phyloP scores from a whole-genome alignment of 2,113 vertebrate genomes.

The Leucopsar rothschildi region DNA sequence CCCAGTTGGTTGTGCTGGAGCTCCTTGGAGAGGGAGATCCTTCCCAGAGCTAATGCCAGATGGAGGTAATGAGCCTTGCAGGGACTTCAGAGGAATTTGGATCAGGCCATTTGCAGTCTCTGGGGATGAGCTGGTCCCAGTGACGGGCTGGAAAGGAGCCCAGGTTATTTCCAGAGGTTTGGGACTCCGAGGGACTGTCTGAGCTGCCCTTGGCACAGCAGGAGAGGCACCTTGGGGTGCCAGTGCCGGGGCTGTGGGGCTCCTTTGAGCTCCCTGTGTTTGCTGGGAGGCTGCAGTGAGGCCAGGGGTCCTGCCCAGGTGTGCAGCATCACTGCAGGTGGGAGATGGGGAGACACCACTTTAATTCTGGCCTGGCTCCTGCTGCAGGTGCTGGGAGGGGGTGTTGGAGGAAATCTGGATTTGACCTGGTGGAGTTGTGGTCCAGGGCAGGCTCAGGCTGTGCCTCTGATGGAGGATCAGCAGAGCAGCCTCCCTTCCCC shows the following conservation, averaged over 20 bases:
- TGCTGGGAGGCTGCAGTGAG: not conserved
- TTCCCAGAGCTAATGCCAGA: slow-evolving; percentile 29
- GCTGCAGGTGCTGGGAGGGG: rapidly evolving
- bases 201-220: not conserved
- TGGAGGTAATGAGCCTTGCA: slow-evolving; percentile 43
- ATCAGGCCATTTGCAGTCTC: slow-evolving; percentile 33
- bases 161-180: not conserved
- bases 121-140: not conserved
- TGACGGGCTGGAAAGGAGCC: not conserved
- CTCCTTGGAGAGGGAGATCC: not conserved
- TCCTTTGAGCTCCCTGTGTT: rapidly evolving
- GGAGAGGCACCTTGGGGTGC: too few relatives aligned
- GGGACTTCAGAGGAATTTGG: slow-evolving; percentile 17
- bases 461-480: not conserved
- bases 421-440: too few relatives aligned
- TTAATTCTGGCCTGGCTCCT: not conserved
- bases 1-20: not conserved
- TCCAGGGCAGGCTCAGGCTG: not conserved
- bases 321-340: rapidly evolving
- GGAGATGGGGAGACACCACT: too few relatives aligned
- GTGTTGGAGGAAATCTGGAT: rapidly evolving
- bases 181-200: not conserved
- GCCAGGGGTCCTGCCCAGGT: not conserved
- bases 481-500: rapidly evolving
- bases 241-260: rapidly evolving